Percentiles rank a stretch among this genome's conserved stretches.
Conservation (phyloP, 2,797 vertebrate genomes). For the Momotus momota region DNA sequence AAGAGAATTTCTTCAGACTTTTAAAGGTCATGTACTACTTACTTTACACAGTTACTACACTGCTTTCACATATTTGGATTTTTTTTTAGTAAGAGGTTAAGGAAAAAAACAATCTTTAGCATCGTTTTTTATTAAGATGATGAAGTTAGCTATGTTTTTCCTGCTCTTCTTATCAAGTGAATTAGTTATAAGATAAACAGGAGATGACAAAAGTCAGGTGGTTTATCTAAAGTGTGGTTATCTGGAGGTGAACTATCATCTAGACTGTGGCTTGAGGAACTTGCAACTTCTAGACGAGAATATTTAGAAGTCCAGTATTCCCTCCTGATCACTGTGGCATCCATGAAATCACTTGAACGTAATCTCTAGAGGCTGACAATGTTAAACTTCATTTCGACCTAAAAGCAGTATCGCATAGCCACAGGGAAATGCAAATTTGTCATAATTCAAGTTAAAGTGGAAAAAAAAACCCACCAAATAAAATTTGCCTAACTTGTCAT, state of each 20-base stretch:
- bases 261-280: neutral
- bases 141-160: neutral
- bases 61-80: neutral
- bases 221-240: neutral
- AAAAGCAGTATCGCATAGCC: neutral
- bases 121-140: neutral
- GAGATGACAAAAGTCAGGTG: neutral
- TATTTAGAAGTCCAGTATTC: neutral
- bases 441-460: neutral
- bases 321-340: neutral
- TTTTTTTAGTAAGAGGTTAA: neutral
- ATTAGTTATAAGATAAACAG: neutral
- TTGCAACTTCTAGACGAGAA: neutral
- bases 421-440: neutral
- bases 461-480: neutral
- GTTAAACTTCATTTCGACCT: neutral
- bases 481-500: neutral
- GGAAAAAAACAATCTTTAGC: neutral
- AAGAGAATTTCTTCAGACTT: constrained; percentile 29
- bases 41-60: neutral
- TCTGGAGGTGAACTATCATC: neutral
- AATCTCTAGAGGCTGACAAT: neutral
- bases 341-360: neutral
- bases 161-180: neutral
- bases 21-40: neutral